These are phyloP conservation scores for Lithophane semibrunnea DNA, from an alignment of 2,888 invertebrate species.

Conservation along the genomic window DNA sequence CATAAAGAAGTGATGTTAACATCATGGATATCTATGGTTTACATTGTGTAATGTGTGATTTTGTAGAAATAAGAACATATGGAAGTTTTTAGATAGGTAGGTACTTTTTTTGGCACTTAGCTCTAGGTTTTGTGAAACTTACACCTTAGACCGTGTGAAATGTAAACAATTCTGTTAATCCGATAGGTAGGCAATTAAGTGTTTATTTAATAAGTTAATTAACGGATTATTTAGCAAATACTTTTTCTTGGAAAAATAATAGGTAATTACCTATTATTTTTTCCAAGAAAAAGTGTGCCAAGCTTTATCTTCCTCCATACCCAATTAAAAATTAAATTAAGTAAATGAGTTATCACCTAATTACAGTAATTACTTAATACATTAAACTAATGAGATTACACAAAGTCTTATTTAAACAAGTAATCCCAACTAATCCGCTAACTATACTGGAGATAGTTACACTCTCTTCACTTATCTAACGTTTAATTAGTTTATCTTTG, in stretches of 20 bases:
- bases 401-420: constrained; percentile 9
- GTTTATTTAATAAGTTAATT: background rate
- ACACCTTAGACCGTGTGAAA: too few relatives aligned
- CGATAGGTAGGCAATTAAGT: background rate
- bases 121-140: background rate
- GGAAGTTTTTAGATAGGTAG: background rate
- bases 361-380: background rate
- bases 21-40: too few relatives aligned
- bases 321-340: background rate
- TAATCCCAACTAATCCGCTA: constrained; percentile 14
- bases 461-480: constrained; percentile 44
- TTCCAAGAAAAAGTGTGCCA: too few relatives aligned
- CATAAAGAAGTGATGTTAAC: background rate
- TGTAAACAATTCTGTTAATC: background rate
- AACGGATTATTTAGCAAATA: background rate
- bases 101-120: background rate
- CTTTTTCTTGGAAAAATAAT: constrained; percentile 1
- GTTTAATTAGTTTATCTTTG: constrained; percentile 57
- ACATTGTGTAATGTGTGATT: background rate
- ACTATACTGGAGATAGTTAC: constrained; percentile 14
- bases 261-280: background rate
- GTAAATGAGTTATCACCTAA: background rate
- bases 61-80: background rate
- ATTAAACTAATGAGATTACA: constrained; percentile 1
- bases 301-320: background rate